These are phyloP conservation scores for Strigamia crassipes DNA, from an alignment of 2,888 invertebrate species.

Conservation along the genomic window DNA sequence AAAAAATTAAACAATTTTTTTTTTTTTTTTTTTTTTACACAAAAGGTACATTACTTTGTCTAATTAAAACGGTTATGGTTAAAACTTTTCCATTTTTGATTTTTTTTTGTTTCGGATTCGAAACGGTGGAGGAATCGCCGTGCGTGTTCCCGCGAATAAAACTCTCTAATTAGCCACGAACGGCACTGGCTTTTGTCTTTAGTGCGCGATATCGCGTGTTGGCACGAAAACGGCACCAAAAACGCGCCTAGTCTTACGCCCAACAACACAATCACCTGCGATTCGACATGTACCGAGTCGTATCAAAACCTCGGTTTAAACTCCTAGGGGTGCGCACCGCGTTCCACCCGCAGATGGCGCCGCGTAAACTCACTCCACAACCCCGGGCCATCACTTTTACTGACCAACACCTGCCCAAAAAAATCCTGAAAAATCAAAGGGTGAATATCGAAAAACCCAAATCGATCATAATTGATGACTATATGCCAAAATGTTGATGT, in stretches of 20 bases:
- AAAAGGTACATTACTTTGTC: not conserved
- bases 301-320: not conserved
- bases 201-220: slow-evolving; percentile 10
- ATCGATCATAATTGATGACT: too few relatives aligned
- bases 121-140: not conserved
- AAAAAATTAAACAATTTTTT: slow-evolving; percentile 8
- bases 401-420: too few relatives aligned
- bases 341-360: not conserved
- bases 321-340: not conserved
- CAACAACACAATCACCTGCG: not conserved
- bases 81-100: not conserved
- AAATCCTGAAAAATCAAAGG: too few relatives aligned
- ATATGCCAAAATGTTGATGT: too few relatives aligned
- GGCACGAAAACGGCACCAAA: not conserved
- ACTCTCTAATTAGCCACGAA: slow-evolving; percentile 31
- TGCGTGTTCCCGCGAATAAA: not conserved
- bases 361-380: too few relatives aligned
- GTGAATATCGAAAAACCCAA: too few relatives aligned
- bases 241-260: slow-evolving; percentile 29
- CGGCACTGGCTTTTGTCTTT: slow-evolving; percentile 17
- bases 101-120: not conserved
- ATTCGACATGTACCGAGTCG: not conserved
- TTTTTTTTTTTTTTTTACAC: not conserved
- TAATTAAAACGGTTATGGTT: not conserved
- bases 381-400: too few relatives aligned